Base-by-base conservation (phyloP, 2,113 vertebrate species). In the Leptosomus discolor region DNA sequence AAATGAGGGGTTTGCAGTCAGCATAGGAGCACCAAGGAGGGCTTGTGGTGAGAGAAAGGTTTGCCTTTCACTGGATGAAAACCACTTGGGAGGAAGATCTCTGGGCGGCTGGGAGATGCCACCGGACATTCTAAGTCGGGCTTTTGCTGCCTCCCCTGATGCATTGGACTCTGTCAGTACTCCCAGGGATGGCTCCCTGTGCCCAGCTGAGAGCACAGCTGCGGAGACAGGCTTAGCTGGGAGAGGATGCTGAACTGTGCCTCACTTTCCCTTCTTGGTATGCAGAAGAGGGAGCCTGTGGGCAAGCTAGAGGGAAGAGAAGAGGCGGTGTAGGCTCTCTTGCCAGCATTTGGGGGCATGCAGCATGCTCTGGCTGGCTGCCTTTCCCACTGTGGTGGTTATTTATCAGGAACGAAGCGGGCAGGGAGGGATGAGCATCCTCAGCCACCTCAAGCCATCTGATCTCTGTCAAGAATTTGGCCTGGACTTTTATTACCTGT, bases 381-480 rank as follows among this genome's bases (percentile, higher is more conserved):
- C 50, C 19, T 19, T 76, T 82, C 75, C 41, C 0, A 0, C 45
- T 67, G 67, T 18, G 37, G 32, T 39, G 45, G 58, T 54, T 81
- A 0, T 83, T 95, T 83, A 57, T 63, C 1, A 2, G 54, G 63
- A 94, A 43, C 1, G 2, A 64, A 82, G 69, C 64, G 0, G 6
- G 32, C 71, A 56, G 86, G 21, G 74, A 67, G 29, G 36, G 22
- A 39, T 54, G 56, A 80, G 41, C 69, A 71, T 85, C 84, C 60
- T 37, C 51, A 88, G 37, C 32, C 0, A 1, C 34, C 50, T 91
- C 36, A n/a, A 88, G 77, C 57, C 48, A 50, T 43, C 77, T 75
- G 76, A 51, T 68, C 61, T 48, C 56, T 84, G 76, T 85, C 94
- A 94, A 85, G 73, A 61, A 65, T 79, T 94, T 95, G 94, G 96